A percentile compares a stretch with the other conserved stretches of the same genome.
phyloP scores from a whole-genome alignment of 1,140 invertebrate species.

The Psix sp. region DNA sequence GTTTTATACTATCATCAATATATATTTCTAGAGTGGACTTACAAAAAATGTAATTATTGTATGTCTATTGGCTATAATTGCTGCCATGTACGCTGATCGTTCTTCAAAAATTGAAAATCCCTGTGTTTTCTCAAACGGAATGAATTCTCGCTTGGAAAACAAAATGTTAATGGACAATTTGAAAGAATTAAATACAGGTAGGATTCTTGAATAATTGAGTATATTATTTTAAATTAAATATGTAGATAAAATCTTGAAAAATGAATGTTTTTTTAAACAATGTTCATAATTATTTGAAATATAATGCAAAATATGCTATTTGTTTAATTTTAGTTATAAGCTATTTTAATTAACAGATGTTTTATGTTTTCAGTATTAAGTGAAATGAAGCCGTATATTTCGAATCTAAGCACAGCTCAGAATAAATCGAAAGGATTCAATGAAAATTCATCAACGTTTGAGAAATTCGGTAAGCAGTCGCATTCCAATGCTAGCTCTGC shows the following conservation, averaged over 20 bases:
- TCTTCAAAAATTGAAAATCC: constrained; percentile 6
- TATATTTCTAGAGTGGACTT: constrained; percentile 25
- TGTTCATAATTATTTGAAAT: neutral
- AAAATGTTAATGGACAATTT: constrained; percentile 42
- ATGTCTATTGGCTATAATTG: constrained; percentile 32
- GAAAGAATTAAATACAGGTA: constrained; percentile 36
- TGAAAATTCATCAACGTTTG: neutral
- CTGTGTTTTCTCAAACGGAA: constrained; percentile 28
- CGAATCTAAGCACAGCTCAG: constrained; percentile 11
- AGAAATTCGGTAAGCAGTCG: constrained; percentile 4
- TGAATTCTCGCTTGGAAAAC: constrained; percentile 34
- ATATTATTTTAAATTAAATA: no score
- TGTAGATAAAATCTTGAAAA: neutral
- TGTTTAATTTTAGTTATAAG: neutral
- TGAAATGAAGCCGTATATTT: constrained; percentile 36
- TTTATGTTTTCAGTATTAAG: constrained; percentile 25
- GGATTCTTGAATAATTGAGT: no score
- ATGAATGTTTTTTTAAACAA: neutral
- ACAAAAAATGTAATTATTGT: constrained; percentile 38
- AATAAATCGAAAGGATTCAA: neutral
- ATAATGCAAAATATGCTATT: neutral
- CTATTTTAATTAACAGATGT: neutral
- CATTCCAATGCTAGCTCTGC: constrained; percentile 8
- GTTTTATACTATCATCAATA: neutral
- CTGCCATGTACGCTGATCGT: constrained; percentile 28